A percentile compares a stretch with the other conserved stretches of the same genome.
These are phyloP conservation scores for Pelvicachromis taeniatus DNA, from an alignment of 2,113 vertebrate genomes.

Conservation along the genomic window DNA sequence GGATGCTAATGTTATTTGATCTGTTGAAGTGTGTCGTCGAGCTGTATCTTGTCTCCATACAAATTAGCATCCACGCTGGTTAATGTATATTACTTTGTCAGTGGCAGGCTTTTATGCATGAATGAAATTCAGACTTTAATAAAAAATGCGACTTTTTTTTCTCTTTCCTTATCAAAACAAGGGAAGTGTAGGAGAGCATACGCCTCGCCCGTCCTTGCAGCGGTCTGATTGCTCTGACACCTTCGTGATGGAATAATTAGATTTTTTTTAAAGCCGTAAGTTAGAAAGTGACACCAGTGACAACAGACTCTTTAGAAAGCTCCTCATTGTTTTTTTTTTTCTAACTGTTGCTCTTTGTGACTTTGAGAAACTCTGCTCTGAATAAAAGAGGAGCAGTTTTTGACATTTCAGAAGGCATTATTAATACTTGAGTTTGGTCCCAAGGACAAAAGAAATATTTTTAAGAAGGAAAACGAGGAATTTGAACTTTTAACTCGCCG, in stretches of 20 bases:
- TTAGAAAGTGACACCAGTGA: neutral
- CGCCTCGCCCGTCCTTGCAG: neutral
- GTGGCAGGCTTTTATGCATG: neutral
- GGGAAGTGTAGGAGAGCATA: neutral
- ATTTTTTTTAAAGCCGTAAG: neutral
- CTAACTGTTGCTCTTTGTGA: neutral
- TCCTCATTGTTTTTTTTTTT: neutral
- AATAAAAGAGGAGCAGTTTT: neutral
- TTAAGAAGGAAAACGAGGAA: neutral
- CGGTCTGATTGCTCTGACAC: neutral
- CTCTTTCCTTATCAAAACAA: neutral
- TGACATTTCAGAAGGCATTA: neutral
- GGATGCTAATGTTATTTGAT: slow-evolving; percentile 24
- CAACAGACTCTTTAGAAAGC: neutral
- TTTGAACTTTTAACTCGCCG: neutral
- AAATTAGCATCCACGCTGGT: neutral
- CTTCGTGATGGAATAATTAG: neutral
- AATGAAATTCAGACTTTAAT: neutral
- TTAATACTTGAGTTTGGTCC: neutral
- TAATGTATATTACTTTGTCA: neutral
- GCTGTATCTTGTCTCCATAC: slow-evolving; percentile 3
- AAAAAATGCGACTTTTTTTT: neutral
- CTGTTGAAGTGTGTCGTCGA: neutral
- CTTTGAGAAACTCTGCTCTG: neutral
- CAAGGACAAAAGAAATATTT: neutral